Base-by-base conservation (phyloP, 1,140 invertebrate genomes). In the Zaprionus gabonicus region DNA sequence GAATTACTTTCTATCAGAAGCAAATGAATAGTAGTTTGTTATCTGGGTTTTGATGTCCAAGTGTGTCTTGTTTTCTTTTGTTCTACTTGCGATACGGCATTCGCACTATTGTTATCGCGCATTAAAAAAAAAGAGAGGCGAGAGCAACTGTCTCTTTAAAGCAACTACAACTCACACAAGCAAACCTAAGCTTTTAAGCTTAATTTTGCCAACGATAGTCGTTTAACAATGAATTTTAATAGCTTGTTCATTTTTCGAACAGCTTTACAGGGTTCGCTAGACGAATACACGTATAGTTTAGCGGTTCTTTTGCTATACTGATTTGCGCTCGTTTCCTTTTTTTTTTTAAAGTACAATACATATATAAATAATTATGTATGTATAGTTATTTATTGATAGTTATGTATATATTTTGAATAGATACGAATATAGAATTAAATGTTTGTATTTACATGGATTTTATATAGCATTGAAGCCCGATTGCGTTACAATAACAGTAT, bases 181-280 rank as follows among this genome's bases (percentile, higher is more conserved):
- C n/a, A 36, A 53, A 63, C 17, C 31, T 23, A 59, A 73, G 71
- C 56, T 68, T 68, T 60, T 27, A 34, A 59, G 57, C 49, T 74
- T 28, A 15, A 41, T 13, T 55, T 60, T n/a, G 17, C n/a, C 25
- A 28, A 31, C 20, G 44, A 31, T n/a, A 41, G 34, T 60, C 20
- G 10, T 65, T 71, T 36, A 73, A 80, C 53, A 71, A 71, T 55
- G 34, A 68, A 67, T 67, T 72, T 77, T 72, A 86, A 87, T 80
- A 80, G 66, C 55, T 71, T 59, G 56, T 88, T 90, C 81, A 76
- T 88, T 80, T 78, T 62, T 56, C 66, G 66, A 79, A 84, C 84
- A 82, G 71, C 28, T 81, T 82, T 59, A 59, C 87, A 78, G 64
- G 69, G 68, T 76, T 72, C 66, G 68, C 78, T 81, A 90, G 13